Evolutionary conservation across 2,113 vertebrate genomes (phyloP), one percentile per base, ranked within the genome.

Genomic region (Peromyscus maniculatus): DNA sequence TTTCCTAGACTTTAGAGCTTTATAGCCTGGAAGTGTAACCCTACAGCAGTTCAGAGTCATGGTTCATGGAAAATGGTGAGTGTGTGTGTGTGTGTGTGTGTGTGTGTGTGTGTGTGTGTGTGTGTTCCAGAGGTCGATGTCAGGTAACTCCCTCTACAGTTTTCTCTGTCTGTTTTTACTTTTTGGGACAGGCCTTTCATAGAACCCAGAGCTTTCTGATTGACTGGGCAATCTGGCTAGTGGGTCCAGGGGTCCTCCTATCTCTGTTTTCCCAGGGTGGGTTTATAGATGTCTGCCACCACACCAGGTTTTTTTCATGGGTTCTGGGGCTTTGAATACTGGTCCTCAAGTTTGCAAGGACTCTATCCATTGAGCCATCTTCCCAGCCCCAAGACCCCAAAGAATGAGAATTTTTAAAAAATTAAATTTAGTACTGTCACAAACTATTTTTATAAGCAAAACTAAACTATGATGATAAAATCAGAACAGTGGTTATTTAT

Each of bases 381-480:
- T 67, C 64, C 33, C 11, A 87, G 46, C 5, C 12, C 28, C 43
- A 49, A 46, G 46, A 67, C 28, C 62, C 43, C 4, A 36, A 33
- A 71, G 9, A 36, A 91, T 62, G 36, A 43, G 8, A 26, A 62
- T 52, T 87, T 86, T 71, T 49, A 78, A 31, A 67, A 78, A 49
- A 31, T 15, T 26, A 74, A 15, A 46, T 59, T 96, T 75, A 79
- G n/a, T 69, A 84, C 15, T 72, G 69, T 59, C 89, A 86, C 19
- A 49, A 26, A 67, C 7, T 83, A 59, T 95, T 79, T 78, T 95
- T 82, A 84, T 4, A 92, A 66, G n/a, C 39, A 86, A 95, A 96
- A 94, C 77, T 89, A 95, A 91, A 74, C 69, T 83, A 22, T 6
- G 17, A 43, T 96, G 39, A 69, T 55, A 89, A 82, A 95, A 94